phyloP scores from a whole-genome alignment of 2,113 vertebrate genomes.

The Pao palembangensis region DNA sequence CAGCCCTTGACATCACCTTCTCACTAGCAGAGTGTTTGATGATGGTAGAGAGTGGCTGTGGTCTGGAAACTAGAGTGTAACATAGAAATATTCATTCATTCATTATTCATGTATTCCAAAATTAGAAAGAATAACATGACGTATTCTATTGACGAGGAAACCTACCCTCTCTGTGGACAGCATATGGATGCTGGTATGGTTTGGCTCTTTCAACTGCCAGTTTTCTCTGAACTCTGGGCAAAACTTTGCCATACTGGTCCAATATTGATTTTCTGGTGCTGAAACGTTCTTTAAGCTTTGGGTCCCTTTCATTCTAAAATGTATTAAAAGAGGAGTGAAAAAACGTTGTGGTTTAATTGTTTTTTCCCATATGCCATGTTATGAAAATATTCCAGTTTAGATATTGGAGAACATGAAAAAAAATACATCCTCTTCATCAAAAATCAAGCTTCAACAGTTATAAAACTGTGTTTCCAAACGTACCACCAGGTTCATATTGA shows the following conservation, averaged over 20 bases:
- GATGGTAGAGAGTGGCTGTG: conserved; percentile 87
- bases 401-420: not conserved
- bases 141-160: not conserved
- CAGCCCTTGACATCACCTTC: conserved; percentile 83
- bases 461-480: conserved; percentile 7
- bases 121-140: not conserved
- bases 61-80: conserved; percentile 77
- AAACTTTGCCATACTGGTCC: conserved; percentile 85
- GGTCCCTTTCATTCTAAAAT: conserved; percentile 83
- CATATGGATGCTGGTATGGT: conserved; percentile 80
- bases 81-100: not conserved
- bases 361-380: too few relatives aligned
- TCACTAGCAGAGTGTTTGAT: conserved; percentile 76
- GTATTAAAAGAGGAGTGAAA: not conserved
- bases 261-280: conserved; percentile 86
- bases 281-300: conserved; percentile 82
- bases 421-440: not conserved
- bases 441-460: too few relatives aligned
- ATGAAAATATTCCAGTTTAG: too few relatives aligned
- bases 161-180: conserved; percentile 81
- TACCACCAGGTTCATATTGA: conserved; percentile 83
- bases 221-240: conserved; percentile 88
- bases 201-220: conserved; percentile 85
- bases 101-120: too few relatives aligned
- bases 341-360: too few relatives aligned